phyloP scores from a whole-genome alignment of 2,113 vertebrate genomes.

The Taurulus bubalis region DNA sequence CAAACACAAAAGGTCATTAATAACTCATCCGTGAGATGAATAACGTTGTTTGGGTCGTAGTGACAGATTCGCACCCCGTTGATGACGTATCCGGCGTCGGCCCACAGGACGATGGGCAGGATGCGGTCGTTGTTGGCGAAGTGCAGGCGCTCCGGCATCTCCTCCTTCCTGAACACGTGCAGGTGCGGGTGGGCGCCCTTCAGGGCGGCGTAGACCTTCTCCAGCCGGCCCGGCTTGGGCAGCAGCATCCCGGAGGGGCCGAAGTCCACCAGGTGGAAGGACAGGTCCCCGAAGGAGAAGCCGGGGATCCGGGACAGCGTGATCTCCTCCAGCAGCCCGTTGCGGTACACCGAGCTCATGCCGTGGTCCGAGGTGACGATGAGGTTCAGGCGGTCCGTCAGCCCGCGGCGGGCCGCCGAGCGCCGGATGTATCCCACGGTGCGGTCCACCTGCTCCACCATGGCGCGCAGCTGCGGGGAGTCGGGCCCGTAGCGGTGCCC shows the following conservation, averaged over 20 bases:
- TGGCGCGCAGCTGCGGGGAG: conserved; percentile 81
- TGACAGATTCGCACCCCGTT: no score
- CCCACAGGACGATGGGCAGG: conserved; percentile 87
- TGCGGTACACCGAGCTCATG: conserved; percentile 85
- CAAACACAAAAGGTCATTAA: no score
- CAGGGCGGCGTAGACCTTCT: conserved; percentile 86
- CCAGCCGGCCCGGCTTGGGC: conserved; percentile 88
- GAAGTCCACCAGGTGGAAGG: conserved; percentile 89
- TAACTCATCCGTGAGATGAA: no score
- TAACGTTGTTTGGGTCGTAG: no score
- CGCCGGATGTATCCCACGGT: conserved; percentile 88
- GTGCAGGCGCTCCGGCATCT: conserved; percentile 84
- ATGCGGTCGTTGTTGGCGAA: conserved; percentile 85
- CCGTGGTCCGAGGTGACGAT: conserved; percentile 92
- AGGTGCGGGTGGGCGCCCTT: conserved; percentile 87
- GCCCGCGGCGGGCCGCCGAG: conserved; percentile 50
- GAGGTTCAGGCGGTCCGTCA: conserved; percentile 84
- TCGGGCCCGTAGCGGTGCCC: conserved; percentile 91
- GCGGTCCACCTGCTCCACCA: conserved; percentile 90
- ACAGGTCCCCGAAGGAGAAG: conserved; percentile 87
- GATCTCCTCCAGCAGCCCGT: conserved; percentile 77
- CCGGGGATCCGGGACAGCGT: conserved; percentile 73
- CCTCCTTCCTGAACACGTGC: conserved; percentile 90
- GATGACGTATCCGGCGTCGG: conserved; percentile 90
- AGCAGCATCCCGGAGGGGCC: conserved; percentile 88